Evolutionary conservation across 2,113 vertebrate genomes (phyloP).

Genomic region (Odocoileus virginianus): DNA sequence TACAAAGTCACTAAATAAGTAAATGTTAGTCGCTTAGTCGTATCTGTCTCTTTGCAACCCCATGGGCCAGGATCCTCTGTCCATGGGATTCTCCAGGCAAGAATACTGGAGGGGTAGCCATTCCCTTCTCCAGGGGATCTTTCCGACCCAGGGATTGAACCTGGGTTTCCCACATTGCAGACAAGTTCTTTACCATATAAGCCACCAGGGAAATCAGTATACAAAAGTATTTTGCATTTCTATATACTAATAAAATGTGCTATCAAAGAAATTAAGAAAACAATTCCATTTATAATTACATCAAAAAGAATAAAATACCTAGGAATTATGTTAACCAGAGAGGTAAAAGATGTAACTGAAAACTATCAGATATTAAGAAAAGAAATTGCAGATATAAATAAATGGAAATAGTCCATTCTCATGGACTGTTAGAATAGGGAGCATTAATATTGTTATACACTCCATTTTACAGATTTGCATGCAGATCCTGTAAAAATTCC

Average conservation of each 20-base stretch:
- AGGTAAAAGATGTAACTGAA: neutral
- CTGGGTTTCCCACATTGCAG: neutral
- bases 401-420: neutral
- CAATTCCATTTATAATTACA: neutral
- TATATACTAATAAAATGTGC: neutral
- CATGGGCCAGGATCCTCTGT: neutral
- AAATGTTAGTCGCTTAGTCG: neutral
- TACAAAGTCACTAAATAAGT: neutral
- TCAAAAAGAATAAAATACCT: neutral
- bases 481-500: neutral
- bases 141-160: neutral
- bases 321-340: neutral
- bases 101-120: neutral
- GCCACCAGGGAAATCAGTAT: neutral
- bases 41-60: neutral
- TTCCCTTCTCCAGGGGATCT: neutral
- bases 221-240: neutral
- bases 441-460: neutral
- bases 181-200: neutral
- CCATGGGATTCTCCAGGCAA: neutral
- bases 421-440: neutral
- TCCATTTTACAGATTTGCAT: neutral
- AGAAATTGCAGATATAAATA: neutral
- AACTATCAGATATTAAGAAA: neutral
- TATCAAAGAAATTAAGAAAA: neutral